phyloP scores from a whole-genome alignment of 2,888 invertebrate genomes.

The Microctonus hyperodae region DNA sequence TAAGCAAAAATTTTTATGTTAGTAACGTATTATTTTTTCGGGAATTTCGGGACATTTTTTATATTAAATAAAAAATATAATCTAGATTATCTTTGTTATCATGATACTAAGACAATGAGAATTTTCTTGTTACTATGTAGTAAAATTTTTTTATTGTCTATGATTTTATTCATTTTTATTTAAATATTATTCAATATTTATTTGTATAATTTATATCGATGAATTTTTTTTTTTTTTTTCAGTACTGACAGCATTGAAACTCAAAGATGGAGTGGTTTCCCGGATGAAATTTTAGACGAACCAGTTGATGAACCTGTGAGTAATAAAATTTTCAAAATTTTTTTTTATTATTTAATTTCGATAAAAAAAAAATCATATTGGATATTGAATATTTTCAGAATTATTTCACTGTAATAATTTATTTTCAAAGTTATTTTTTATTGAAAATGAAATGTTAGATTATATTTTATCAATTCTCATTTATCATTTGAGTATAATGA shows the following conservation, averaged over 20 bases:
- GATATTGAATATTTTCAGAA: not conserved
- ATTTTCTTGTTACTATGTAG: not conserved
- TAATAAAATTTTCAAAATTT: slow-evolving; percentile 27
- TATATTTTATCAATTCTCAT: not conserved
- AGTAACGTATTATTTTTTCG: too few relatives aligned
- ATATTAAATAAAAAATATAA: too few relatives aligned
- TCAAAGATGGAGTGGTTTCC: slow-evolving; percentile 46
- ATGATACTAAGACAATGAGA: not conserved
- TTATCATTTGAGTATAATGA: not conserved
- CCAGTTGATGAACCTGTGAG: slow-evolving; percentile 56
- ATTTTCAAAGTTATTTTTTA: not conserved
- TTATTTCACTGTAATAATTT: not conserved
- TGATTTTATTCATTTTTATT: not conserved
- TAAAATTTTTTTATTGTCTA: not conserved
- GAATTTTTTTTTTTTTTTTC: slow-evolving; percentile 28
- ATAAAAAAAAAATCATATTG: too few relatives aligned
- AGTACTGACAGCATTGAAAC: slow-evolving; percentile 44
- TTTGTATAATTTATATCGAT: not conserved
- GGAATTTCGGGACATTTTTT: too few relatives aligned
- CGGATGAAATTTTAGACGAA: slow-evolving; percentile 52
- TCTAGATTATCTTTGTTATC: too few relatives aligned
- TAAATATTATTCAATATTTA: not conserved
- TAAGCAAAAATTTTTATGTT: too few relatives aligned
- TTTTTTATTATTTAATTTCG: too few relatives aligned
- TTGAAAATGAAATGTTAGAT: not conserved